These are phyloP conservation scores for Chymomyza amoena DNA, from an alignment of 2,888 invertebrate genomes.

Conservation along the genomic window DNA sequence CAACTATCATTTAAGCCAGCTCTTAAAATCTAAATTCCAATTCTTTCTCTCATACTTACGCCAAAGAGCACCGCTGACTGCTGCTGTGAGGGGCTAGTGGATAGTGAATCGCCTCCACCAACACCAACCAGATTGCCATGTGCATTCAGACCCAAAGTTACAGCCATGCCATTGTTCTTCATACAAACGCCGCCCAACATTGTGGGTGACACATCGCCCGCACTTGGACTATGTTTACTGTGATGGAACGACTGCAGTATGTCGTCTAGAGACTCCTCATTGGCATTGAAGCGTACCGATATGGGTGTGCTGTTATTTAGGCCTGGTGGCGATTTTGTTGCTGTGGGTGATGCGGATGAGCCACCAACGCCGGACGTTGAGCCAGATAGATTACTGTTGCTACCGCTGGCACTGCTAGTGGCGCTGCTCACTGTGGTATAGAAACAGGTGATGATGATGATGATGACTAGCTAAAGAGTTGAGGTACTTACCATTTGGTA, in stretches of 20 bases:
- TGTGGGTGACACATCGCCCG: constrained; percentile 57
- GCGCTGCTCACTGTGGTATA: constrained; percentile 47
- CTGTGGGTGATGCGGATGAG: constrained; percentile 54
- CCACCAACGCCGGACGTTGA: constrained; percentile 25
- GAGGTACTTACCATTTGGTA: constrained; percentile 74
- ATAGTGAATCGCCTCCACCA: constrained; percentile 69
- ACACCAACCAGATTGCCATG: constrained; percentile 5
- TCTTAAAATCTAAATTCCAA: background rate
- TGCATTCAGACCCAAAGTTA: constrained; percentile 40
- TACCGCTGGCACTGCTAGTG: constrained; percentile 61
- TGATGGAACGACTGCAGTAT: constrained; percentile 77
- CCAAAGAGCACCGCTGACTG: constrained; percentile 50
- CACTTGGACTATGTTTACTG: constrained; percentile 50
- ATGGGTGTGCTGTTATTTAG: constrained; percentile 72
- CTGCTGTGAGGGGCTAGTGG: constrained; percentile 75
- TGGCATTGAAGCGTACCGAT: constrained; percentile 78
- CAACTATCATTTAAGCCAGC: no score
- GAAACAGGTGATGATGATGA: constrained; percentile 5
- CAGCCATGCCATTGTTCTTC: constrained; percentile 55
- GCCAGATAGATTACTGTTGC: constrained; percentile 62
- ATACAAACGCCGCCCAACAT: constrained; percentile 41
- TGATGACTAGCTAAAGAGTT: background rate
- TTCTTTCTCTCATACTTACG: constrained; percentile 40
- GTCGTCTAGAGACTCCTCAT: constrained; percentile 78
- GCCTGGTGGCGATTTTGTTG: constrained; percentile 67